Evolutionary conservation across 2,797 vertebrate genomes (phyloP).

Genomic region (Argentina silus): DNA sequence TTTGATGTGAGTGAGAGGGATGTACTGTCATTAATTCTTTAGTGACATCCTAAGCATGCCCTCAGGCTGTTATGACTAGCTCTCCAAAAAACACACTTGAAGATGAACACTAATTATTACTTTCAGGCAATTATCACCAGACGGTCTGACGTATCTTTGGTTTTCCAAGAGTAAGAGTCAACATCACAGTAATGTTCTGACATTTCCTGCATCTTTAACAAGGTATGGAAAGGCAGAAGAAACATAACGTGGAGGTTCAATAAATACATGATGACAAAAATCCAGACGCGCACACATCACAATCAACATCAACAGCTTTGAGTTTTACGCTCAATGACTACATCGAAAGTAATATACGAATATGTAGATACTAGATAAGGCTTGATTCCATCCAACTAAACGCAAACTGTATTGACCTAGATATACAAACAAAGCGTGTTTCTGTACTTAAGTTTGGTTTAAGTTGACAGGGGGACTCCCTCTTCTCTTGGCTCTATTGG

Average conservation of each 20-base stretch:
- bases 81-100: constrained; percentile 1
- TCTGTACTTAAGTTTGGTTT: no score
- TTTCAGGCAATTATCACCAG: not conserved
- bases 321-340: not conserved
- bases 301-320: no score
- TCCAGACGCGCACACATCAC: no score
- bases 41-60: not conserved
- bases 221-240: not conserved
- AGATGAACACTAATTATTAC: constrained; percentile 2
- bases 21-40: constrained; percentile 6
- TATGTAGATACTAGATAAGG: no score
- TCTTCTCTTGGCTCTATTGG: constrained; percentile 56
- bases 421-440: no score
- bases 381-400: no score
- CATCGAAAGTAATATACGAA: not conserved
- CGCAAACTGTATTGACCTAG: no score
- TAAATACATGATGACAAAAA: no score
- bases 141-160: not conserved
- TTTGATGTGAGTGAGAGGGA: not conserved
- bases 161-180: not conserved
- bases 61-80: constrained; percentile 8
- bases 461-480: constrained; percentile 42
- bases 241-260: no score
- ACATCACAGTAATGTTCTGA: not conserved
- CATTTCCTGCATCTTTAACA: no score